A percentile compares a stretch with the other conserved stretches of the same genome.
Evolutionary conservation across 2,113 vertebrate genomes (phyloP).

Genomic region (Brachirus orientalis): DNA sequence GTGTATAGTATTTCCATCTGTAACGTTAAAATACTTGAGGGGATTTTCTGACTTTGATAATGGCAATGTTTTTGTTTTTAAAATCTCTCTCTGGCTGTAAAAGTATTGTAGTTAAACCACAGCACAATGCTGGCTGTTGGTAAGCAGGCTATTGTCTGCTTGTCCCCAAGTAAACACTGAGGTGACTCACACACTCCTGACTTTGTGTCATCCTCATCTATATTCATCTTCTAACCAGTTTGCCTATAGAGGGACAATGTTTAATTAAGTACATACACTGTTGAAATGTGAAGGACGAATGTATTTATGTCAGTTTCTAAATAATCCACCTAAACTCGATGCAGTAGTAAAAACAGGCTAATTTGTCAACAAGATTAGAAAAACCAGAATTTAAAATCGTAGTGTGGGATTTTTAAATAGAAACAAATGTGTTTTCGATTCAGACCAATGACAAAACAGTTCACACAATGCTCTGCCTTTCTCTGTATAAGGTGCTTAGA

Average conservation of each 20-base stretch:
- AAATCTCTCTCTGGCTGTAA: slow-evolving; percentile 13
- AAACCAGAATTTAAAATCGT: background rate
- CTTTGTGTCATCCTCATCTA: slow-evolving; percentile 56
- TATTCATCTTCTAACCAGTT: slow-evolving; percentile 41
- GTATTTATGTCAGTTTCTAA: background rate
- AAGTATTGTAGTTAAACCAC: slow-evolving; percentile 32
- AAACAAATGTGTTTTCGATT: too few species aligned
- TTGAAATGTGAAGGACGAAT: background rate
- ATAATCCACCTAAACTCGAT: too few species aligned
- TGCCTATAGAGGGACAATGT: slow-evolving; percentile 12
- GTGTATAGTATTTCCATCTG: background rate
- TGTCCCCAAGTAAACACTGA: slow-evolving; percentile 18
- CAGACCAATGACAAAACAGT: too few species aligned
- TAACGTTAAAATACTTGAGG: slow-evolving; percentile 1
- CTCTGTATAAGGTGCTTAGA: too few species aligned
- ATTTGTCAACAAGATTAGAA: too few species aligned
- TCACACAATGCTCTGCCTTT: too few species aligned
- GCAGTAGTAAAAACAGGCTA: too few species aligned
- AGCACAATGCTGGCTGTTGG: slow-evolving; percentile 12
- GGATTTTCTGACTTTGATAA: slow-evolving; percentile 7
- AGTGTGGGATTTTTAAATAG: too few species aligned
- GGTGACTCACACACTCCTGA: slow-evolving; percentile 58
- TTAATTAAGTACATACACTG: slow-evolving; percentile 1
- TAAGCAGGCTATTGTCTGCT: slow-evolving; percentile 17
- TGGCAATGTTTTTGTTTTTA: background rate